phyloP scores from a whole-genome alignment of 2,888 invertebrate genomes.

The Gymnocheta viridis region DNA sequence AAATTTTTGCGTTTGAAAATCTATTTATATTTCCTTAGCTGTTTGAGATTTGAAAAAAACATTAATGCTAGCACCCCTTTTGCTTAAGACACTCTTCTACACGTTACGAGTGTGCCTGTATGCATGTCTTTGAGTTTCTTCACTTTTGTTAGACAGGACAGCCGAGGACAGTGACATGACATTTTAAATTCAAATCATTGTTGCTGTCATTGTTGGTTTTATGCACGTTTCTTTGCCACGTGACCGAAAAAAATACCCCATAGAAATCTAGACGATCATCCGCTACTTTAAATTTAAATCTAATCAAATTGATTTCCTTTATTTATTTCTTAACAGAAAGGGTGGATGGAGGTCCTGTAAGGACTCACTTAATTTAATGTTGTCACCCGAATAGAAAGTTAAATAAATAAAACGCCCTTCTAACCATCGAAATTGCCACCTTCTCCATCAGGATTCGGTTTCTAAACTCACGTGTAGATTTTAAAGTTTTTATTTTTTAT shows the following conservation, averaged over 20 bases:
- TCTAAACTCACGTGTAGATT: constrained; percentile 49
- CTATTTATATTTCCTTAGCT: constrained; percentile 1
- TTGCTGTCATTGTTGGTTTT: constrained; percentile 52
- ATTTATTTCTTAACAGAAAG: constrained; percentile 20
- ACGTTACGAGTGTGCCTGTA: neutral
- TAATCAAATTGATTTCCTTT: constrained; percentile 80
- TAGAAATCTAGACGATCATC: constrained; percentile 77
- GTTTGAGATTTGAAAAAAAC: neutral
- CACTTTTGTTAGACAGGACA: constrained; percentile 11
- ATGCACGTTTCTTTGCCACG: constrained; percentile 69
- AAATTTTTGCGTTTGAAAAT: too few relatives aligned
- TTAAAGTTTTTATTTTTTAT: neutral
- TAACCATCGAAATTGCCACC: constrained; percentile 40
- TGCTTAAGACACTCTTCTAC: neutral
- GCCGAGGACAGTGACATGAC: constrained; percentile 63
- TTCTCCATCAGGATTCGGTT: constrained; percentile 53
- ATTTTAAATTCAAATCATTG: constrained; percentile 57
- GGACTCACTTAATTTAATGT: constrained; percentile 69
- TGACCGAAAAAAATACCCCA: constrained; percentile 72
- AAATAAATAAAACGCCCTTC: constrained; percentile 53
- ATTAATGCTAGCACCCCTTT: constrained; percentile 7
- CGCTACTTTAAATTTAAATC: constrained; percentile 81
- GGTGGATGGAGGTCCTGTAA: constrained; percentile 15
- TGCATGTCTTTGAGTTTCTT: constrained; percentile 5
- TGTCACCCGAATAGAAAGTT: constrained; percentile 43